A percentile compares a stretch with the other conserved stretches of the same genome.
Evolutionary conservation across 2,797 vertebrate genomes (phyloP).

Genomic region (Todus mexicanus): DNA sequence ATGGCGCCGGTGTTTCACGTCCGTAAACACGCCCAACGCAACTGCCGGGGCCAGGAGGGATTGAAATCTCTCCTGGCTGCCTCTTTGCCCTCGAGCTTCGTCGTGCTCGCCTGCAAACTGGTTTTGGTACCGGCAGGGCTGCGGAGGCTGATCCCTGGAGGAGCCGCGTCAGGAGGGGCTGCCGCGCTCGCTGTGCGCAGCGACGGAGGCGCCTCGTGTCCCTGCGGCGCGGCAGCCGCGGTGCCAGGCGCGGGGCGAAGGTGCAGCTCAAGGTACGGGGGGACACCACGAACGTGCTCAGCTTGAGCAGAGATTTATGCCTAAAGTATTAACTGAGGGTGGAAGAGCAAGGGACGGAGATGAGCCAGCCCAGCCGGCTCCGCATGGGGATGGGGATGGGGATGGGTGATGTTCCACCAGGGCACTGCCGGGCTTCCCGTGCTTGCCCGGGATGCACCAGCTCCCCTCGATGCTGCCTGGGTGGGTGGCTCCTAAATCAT

Average conservation of each 20-base stretch:
- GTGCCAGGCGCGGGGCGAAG: neutral
- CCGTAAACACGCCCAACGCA: neutral
- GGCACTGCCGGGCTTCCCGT: neutral
- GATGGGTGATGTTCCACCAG: no score
- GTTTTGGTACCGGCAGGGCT: neutral
- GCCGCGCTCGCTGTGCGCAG: neutral
- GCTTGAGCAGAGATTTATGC: neutral
- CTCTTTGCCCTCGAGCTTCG: neutral
- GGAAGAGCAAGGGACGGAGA: neutral
- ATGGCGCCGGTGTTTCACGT: rapidly evolving
- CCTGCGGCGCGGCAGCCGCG: neutral
- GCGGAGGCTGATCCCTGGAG: neutral
- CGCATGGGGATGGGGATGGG: rapidly evolving
- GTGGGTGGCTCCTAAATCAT: neutral
- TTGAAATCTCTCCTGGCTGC: neutral
- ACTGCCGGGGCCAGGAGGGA: neutral
- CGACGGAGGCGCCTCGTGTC: no score
- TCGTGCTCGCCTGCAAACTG: rapidly evolving
- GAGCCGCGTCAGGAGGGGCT: no score
- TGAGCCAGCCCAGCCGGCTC: neutral
- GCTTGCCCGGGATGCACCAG: rapidly evolving
- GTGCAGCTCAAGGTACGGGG: neutral
- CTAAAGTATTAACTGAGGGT: neutral
- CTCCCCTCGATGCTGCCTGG: neutral
- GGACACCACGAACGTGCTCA: rapidly evolving